phyloP scores from a whole-genome alignment of 2,113 vertebrate genomes.

The Crypturellus undulatus region DNA sequence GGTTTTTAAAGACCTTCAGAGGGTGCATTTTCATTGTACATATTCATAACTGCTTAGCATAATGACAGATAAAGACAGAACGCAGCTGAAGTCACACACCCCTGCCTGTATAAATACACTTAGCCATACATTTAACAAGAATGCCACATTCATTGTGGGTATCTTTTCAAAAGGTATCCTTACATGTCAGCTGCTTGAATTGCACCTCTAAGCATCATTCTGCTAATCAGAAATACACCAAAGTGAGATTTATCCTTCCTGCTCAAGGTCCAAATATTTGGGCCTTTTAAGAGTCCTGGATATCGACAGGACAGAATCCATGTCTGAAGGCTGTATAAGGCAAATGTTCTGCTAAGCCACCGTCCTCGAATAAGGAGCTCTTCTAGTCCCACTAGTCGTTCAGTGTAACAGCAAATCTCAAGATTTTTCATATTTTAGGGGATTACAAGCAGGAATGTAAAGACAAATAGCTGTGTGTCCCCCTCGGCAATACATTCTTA shows the following conservation, averaged over 20 bases:
- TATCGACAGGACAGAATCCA: background rate
- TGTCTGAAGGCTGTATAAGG: background rate
- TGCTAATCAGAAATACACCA: background rate
- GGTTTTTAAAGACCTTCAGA: background rate
- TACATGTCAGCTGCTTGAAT: background rate
- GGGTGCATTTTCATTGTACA: background rate
- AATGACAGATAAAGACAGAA: background rate
- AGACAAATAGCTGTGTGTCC: background rate
- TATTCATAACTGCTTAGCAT: background rate
- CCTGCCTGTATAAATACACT: background rate
- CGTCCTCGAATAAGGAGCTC: background rate
- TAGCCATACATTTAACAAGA: background rate
- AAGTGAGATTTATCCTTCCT: background rate
- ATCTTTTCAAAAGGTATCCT: background rate
- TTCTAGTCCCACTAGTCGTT: background rate
- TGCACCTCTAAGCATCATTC: background rate
- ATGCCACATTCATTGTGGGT: background rate
- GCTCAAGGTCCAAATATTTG: background rate
- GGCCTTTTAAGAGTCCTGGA: background rate
- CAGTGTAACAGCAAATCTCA: background rate
- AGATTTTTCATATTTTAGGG: background rate
- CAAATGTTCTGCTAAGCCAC: background rate
- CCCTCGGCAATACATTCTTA: background rate
- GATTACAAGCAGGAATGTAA: background rate
- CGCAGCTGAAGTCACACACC: background rate